Base-by-base conservation (phyloP, 1,140 invertebrate genomes). In the Anadara kagoshimensis region DNA sequence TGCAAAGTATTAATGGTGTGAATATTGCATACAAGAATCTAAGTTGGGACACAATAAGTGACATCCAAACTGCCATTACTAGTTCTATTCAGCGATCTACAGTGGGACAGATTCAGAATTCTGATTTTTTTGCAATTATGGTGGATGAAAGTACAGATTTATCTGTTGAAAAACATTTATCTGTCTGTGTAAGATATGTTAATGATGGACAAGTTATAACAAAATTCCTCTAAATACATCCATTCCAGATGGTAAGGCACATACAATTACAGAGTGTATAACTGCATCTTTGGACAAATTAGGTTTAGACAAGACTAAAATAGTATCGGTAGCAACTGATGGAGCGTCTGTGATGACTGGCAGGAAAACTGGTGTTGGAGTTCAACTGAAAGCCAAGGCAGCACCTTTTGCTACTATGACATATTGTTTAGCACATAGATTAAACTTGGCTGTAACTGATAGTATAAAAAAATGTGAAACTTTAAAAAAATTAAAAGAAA, bases 401-500 rank as follows among this genome's bases (percentile, higher is more conserved):
- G 26, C 69, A 11, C 53, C 69, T 11, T 65, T 72, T 54, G 43
- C 18, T 45, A 54, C 65, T 45, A 49, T 56, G 29, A 57, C 61
- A 45, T 29, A 65, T 45, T 64, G 69, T 57, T 5, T 72, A 5
- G 69, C 69, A n/a, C 61, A 72, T 51, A 10, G 49, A n/a, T 24
- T 71, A 10, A 64, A 72, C n/a, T 41, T 49, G 5, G 59, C 69
- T 20, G 54, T 26, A 8, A 54, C 49, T 24, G 69, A 72, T 26
- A 29, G 61, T 18, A 64, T 72, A 11, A 72, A 72, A 45, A 63
- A 72, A 22, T 26, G 57, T 18, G 20, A 54, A 26, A 44, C 4
- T 26, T n/a, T 65, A 41, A 24, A 24, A 5, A 72, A 72, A 36
- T 73, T 73, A 5, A 67, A 47, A 54, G 72, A 74, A n/a, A 74